Evolutionary conservation across 2,797 vertebrate genomes (phyloP).

Genomic region (Brachyrhaphis roseni): DNA sequence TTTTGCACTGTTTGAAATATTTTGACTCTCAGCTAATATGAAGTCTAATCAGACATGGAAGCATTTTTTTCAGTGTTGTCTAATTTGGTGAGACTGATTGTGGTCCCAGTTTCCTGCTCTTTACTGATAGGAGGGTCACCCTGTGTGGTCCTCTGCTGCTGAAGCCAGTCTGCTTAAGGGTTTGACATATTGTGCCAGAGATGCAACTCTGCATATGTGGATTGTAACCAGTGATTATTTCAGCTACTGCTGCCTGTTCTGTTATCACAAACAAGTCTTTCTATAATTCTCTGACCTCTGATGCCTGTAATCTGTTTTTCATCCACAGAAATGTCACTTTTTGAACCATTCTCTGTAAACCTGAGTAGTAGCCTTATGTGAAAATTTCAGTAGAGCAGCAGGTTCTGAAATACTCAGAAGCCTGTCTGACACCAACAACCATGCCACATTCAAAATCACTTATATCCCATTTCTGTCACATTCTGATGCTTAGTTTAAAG

Average conservation of each 20-base stretch:
- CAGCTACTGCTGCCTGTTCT: neutral
- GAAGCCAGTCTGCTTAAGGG: neutral
- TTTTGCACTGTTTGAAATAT: neutral
- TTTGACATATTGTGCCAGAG: neutral
- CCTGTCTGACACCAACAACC: neutral
- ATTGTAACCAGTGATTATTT: neutral
- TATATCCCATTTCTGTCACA: neutral
- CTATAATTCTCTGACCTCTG: neutral
- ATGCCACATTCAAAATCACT: neutral
- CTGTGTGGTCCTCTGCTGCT: conserved; percentile 2
- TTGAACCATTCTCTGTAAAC: neutral
- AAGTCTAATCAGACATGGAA: neutral
- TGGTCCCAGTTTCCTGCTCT: neutral
- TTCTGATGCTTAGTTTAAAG: neutral
- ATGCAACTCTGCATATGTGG: neutral
- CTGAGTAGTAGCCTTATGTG: neutral
- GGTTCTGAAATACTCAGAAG: neutral
- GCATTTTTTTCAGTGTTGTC: neutral
- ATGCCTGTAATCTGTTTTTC: neutral
- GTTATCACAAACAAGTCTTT: neutral
- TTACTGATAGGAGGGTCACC: neutral
- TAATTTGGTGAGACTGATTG: neutral
- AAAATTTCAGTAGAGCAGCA: neutral
- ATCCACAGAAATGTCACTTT: neutral
- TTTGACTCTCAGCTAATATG: neutral